Conservation (phyloP, 35 echinoderm and acorn worm species). For the Amphiura filiformis region DNA sequence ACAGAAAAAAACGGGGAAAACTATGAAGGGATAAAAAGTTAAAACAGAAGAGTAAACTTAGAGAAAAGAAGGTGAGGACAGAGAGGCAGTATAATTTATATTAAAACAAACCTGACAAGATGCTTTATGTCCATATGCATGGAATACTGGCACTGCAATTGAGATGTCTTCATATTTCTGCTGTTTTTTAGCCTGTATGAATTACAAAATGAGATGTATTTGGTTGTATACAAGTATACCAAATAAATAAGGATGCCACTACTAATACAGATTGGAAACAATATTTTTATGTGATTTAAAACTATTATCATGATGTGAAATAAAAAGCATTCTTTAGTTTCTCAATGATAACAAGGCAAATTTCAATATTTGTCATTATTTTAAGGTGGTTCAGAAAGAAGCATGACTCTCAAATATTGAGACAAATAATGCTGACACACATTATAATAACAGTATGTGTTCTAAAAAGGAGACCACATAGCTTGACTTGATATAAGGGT, state of each 20-base stretch:
- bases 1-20: no score
- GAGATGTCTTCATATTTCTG: not conserved
- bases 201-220: no score
- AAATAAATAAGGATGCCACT: not conserved
- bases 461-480: no score
- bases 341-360: not conserved
- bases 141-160: slow-evolving; percentile 37
- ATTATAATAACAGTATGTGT: no score
- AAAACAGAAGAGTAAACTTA: not conserved
- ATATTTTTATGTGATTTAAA: not conserved
- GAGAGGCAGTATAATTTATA: not conserved
- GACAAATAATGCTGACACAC: no score
- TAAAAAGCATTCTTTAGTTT: not conserved
- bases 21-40: not conserved
- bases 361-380: not conserved
- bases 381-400: no score
- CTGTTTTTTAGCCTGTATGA: not conserved
- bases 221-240: not conserved
- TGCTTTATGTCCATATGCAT: slow-evolving; percentile 36
- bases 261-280: not conserved
- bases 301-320: not conserved
- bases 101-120: slow-evolving; percentile 27
- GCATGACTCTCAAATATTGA: no score
- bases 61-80: no score
- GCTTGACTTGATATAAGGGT: no score